Evolutionary conservation across 2,113 vertebrate species (phyloP).

Genomic region (Paedocypris sp.): DNA sequence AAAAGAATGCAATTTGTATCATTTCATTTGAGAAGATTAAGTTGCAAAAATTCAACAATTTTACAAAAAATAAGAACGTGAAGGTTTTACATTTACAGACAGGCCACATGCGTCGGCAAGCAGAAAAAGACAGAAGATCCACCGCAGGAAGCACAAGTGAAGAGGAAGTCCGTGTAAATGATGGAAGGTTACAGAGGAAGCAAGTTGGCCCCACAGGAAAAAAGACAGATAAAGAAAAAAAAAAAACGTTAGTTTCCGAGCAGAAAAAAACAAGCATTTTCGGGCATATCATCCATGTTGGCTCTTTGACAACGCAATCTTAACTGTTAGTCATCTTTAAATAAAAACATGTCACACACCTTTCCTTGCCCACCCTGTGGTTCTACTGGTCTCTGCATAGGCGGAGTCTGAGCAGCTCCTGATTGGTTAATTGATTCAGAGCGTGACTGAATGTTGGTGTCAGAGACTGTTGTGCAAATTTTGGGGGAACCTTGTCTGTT

Average conservation of each 20-base stretch:
- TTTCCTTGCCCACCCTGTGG: conserved; percentile 85
- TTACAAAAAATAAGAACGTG: not conserved
- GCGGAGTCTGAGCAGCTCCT: conserved; percentile 75
- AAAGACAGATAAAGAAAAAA: conserved; percentile 31
- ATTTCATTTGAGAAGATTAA: not conserved
- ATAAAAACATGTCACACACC: conserved; percentile 51
- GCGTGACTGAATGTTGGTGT: conserved; percentile 66
- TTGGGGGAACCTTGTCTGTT: conserved; percentile 81
- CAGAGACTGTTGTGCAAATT: conserved; percentile 70
- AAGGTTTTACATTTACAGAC: not conserved
- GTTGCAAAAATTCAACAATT: not conserved
- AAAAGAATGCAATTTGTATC: not conserved
- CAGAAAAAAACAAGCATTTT: too few species aligned
- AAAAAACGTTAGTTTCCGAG: conserved; percentile 31
- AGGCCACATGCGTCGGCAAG: not conserved
- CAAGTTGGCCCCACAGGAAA: conserved; percentile 5
- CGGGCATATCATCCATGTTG: too few species aligned
- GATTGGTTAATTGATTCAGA: conserved; percentile 65
- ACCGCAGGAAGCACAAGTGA: conserved; percentile 2
- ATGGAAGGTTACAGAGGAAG: conserved; percentile 5
- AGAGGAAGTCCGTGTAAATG: not conserved
- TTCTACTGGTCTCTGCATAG: conserved; percentile 84
- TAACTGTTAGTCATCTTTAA: too few species aligned
- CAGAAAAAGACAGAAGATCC: not conserved
- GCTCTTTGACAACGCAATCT: too few species aligned